Evolutionary conservation across 2,797 vertebrate species (phyloP).

Genomic region (Iguana delicatissima): DNA sequence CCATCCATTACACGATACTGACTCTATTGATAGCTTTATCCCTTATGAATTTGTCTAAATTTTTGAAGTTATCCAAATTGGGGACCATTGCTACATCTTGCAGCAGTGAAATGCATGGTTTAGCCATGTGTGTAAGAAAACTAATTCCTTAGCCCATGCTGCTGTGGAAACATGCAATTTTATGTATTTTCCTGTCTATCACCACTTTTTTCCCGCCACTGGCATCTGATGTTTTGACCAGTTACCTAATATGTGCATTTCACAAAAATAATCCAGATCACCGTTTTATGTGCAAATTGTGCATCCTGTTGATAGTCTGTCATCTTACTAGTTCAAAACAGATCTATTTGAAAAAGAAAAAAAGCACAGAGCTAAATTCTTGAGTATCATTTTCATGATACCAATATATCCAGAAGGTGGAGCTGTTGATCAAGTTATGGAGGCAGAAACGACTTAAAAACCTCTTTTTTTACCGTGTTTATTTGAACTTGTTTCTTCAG

Average conservation of each 20-base stretch:
- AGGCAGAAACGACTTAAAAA: neutral
- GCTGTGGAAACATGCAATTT: neutral
- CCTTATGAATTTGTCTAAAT: neutral
- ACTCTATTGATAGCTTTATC: too few species aligned
- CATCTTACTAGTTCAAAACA: neutral
- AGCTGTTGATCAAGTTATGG: neutral
- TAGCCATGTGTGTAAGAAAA: neutral
- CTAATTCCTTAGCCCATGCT: neutral
- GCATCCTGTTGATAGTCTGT: neutral
- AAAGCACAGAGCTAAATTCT: neutral
- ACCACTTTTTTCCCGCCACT: neutral
- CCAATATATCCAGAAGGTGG: conserved; percentile 25
- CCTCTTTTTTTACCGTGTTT: neutral
- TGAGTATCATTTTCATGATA: neutral
- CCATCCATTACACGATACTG: too few species aligned
- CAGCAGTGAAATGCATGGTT: neutral
- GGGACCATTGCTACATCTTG: neutral
- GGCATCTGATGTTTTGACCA: neutral
- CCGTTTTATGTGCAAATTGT: neutral
- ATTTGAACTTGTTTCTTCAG: neutral
- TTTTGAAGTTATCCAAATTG: neutral
- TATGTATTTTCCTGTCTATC: neutral
- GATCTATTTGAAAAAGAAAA: neutral
- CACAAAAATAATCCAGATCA: neutral
- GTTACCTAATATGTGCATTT: neutral